Evolutionary conservation across 2,113 vertebrate genomes (phyloP).

Genomic region (Laticauda colubrina): DNA sequence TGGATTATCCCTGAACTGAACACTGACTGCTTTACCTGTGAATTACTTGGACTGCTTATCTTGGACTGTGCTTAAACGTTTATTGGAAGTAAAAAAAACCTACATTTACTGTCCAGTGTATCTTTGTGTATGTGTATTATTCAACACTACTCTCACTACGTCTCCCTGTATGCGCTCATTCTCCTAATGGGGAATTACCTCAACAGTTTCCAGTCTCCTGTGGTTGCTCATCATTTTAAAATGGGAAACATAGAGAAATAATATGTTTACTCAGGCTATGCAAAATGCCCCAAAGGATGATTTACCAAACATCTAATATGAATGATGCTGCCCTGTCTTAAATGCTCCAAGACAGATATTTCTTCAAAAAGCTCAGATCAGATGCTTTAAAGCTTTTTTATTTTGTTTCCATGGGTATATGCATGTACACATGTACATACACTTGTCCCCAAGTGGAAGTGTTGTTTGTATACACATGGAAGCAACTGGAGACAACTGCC

Average conservation of each 20-base stretch:
- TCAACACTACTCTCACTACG: no score
- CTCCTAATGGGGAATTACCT: no score
- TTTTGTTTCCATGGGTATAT: neutral
- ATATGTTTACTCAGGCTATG: neutral
- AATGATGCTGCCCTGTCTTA: neutral
- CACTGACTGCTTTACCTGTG: no score
- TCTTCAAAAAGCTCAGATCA: neutral
- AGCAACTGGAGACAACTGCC: neutral
- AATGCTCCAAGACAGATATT: neutral
- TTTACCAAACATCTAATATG: neutral
- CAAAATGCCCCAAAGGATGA: neutral
- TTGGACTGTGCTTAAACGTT: no score
- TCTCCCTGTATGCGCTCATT: no score
- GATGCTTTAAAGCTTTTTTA: neutral
- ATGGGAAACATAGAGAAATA: neutral
- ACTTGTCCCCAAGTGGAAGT: neutral
- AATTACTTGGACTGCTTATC: no score
- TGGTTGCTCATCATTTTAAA: neutral
- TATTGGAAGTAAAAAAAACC: no score
- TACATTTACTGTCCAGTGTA: no score
- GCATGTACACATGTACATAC: no score
- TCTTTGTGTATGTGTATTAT: no score
- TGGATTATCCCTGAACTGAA: no score
- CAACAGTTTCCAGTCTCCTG: neutral
- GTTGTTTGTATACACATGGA: neutral